Evolutionary conservation across 2,113 vertebrate species (phyloP).

Genomic region (Oncorhynchus kisutch): DNA sequence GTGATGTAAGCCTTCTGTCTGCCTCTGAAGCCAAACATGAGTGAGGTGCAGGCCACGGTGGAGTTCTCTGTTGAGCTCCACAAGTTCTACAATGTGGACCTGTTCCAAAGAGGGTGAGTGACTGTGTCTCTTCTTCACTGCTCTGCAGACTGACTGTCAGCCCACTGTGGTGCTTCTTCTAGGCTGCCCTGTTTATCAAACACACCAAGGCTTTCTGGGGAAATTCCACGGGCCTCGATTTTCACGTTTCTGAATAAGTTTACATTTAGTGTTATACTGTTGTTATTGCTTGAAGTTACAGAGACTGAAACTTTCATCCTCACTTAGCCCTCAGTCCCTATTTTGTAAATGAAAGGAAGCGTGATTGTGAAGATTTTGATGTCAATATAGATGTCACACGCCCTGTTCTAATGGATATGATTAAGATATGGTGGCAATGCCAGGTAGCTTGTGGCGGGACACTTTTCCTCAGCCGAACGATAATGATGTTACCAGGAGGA

Average conservation of each 20-base stretch:
- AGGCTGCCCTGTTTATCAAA: not conserved
- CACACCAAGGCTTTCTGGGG: not conserved
- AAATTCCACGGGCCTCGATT: too few relatives aligned
- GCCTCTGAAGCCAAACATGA: constrained; percentile 86
- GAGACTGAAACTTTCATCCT: not conserved
- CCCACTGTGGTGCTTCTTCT: not conserved
- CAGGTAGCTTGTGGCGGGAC: too few relatives aligned
- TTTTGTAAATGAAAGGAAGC: not conserved
- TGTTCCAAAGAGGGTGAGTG: constrained; percentile 97
- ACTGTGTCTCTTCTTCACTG: not conserved
- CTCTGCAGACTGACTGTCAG: not conserved
- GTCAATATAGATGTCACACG: not conserved
- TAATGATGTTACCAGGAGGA: too few relatives aligned
- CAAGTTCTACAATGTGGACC: constrained; percentile 99
- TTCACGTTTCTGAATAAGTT: too few relatives aligned
- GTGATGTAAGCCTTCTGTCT: constrained; percentile 76
- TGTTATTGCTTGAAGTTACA: not conserved
- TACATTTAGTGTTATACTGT: too few relatives aligned
- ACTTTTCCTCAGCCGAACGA: too few relatives aligned
- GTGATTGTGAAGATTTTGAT: not conserved
- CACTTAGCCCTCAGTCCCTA: not conserved
- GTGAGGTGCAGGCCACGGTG: constrained; percentile 97
- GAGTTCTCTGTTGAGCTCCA: constrained; percentile 99
- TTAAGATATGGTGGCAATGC: too few relatives aligned
- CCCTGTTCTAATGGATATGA: too few relatives aligned